These are phyloP conservation scores for Sarcophaga rosellei DNA, from an alignment of 2,888 invertebrate species.

Conservation along the genomic window DNA sequence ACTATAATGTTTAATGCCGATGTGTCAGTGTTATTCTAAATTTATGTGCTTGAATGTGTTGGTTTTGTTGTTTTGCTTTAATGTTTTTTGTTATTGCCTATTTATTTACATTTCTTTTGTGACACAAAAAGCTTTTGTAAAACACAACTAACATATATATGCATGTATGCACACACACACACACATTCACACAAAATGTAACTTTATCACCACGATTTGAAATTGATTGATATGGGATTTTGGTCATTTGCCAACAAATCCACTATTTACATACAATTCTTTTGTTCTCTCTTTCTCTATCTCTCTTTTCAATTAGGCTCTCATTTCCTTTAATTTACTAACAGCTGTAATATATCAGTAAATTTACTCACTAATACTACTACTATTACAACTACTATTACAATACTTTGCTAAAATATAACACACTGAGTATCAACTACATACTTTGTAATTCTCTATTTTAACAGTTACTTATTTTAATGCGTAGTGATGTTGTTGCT, in stretches of 20 bases:
- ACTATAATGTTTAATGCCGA: too few relatives aligned
- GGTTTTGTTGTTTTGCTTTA: not conserved
- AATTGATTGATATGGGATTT: constrained; percentile 78
- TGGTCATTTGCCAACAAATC: constrained; percentile 72
- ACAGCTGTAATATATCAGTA: too few relatives aligned
- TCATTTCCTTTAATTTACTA: too few relatives aligned
- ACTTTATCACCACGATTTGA: constrained; percentile 54
- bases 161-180: not conserved
- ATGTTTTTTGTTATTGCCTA: not conserved
- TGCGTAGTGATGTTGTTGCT: not conserved
- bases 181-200: not conserved
- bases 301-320: not conserved
- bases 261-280: constrained; percentile 40
- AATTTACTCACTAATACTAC: not conserved
- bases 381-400: not conserved
- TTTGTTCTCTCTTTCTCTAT: not conserved
- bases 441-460: constrained; percentile 40
- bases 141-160: not conserved
- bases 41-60: not conserved
- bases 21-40: too few relatives aligned
- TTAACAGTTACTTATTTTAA: constrained; percentile 35
- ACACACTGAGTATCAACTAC: not conserved
- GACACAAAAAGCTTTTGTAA: constrained; percentile 43
- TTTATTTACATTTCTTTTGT: constrained; percentile 19
- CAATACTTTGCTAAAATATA: constrained; percentile 22